These are phyloP conservation scores for Halcyon malimbica DNA, from an alignment of 2,113 vertebrate species.

Conservation along the genomic window DNA sequence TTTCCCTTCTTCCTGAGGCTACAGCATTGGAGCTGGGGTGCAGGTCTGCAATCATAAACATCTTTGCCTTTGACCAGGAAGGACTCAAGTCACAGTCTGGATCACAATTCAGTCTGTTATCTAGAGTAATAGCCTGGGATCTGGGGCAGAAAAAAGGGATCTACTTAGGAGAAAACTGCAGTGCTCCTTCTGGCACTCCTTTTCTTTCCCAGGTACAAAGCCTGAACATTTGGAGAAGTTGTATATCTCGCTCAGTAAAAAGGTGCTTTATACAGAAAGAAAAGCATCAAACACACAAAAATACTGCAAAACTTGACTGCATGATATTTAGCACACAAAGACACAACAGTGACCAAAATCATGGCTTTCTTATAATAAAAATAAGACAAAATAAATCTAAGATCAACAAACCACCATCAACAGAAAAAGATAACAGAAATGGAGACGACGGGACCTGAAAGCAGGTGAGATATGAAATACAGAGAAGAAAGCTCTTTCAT, in stretches of 20 bases:
- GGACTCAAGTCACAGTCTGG: not conserved
- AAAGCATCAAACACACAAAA: not conserved
- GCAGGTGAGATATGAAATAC: not conserved
- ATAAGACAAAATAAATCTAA: not conserved
- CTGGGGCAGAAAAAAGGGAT: not conserved
- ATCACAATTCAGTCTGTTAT: not conserved
- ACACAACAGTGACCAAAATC: not conserved
- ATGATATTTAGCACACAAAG: not conserved
- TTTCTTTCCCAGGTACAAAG: not conserved
- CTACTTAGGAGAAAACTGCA: not conserved
- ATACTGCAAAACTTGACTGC: not conserved
- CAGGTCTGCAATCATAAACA: not conserved
- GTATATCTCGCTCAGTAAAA: not conserved
- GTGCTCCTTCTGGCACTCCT: not conserved
- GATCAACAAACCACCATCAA: not conserved
- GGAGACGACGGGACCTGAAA: not conserved
- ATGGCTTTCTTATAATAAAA: not conserved
- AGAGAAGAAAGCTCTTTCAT: not conserved
- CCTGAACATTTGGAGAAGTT: not conserved
- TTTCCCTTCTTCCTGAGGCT: not conserved
- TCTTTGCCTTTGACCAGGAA: not conserved
- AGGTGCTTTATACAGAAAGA: not conserved
- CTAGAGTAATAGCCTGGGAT: not conserved
- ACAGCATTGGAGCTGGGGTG: not conserved
- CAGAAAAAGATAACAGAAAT: not conserved